These are phyloP conservation scores for Bovichtus diacanthus DNA, from an alignment of 2,797 vertebrate species.

Conservation along the genomic window DNA sequence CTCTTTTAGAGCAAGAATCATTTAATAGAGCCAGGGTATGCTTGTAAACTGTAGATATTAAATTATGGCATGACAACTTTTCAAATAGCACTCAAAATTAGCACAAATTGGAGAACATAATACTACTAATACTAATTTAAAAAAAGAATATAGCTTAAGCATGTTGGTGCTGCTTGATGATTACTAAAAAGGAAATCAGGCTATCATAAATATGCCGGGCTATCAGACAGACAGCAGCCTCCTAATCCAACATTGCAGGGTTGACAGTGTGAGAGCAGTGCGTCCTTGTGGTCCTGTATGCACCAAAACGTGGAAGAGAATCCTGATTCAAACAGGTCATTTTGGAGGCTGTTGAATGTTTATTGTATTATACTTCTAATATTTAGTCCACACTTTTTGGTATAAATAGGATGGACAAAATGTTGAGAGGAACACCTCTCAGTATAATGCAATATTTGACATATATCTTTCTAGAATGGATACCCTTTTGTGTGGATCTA, in stretches of 20 bases:
- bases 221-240: neutral
- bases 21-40: neutral
- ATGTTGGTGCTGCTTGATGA: neutral
- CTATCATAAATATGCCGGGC: neutral
- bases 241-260: neutral
- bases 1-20: neutral
- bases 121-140: neutral
- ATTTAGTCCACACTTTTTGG: neutral
- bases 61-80: neutral
- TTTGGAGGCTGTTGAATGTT: neutral
- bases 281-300: neutral
- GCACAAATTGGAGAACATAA: neutral
- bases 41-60: neutral
- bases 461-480: neutral
- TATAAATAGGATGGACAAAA: neutral
- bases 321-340: neutral
- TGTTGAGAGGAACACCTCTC: neutral
- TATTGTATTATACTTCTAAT: neutral
- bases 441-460: neutral
- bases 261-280: neutral
- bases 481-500: neutral
- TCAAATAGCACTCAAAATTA: slow-evolving; percentile 1
- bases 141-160: neutral
- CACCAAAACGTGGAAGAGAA: neutral
- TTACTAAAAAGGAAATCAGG: neutral